Evolutionary conservation across 2,888 invertebrate genomes (phyloP), one percentile per base, ranked within the genome.

Genomic region (Poecilus cupreus): DNA sequence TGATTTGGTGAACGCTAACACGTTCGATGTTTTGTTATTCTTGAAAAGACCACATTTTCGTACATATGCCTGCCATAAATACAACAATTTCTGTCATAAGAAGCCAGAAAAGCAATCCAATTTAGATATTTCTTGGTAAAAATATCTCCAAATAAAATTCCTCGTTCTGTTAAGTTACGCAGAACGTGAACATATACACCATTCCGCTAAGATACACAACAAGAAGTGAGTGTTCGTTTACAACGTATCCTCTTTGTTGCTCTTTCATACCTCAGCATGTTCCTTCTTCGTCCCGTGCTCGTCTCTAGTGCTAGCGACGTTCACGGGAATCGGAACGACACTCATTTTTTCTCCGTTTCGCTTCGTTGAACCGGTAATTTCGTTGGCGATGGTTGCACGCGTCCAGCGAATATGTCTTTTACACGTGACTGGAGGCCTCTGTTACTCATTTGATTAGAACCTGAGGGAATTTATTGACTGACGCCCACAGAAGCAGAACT

Each of bases 321-420:
- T 51, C 74, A 51, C 24, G 24, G 26, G 74, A 75, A 75, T 75
- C 74, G 51, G 51, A 75, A 75, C 49, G 74, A 49, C 74, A 75
- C 51, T 49, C 49, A 75, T 75, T 75, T 75, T 72, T 74, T 75
- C 74, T 26, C 51, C 10, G 32, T 46, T 75, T 26, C 74, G 49
- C 74, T 75, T 75, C 74, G 74, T 13, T 75, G 74, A 75, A 75
- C 74, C 51, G 74, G 74, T 75, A 75, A 75, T 75, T 75, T 46
- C 16, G 74, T 75, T 75, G 74, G 26, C 51, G 74, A 75, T 75
- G 46, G 32, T 75, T 46, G n/a, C 26, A 51, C 51, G 74, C 49
- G 74, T 75, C 74, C 74, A 51, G 74, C 74, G 74, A 75, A 75
- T 75, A 75, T 75, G 74, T 75, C 74, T 75, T 75, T 49, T 49